Evolutionary conservation across 2,888 invertebrate species (phyloP).

Genomic region (Chaetogeoica ovagalla): DNA sequence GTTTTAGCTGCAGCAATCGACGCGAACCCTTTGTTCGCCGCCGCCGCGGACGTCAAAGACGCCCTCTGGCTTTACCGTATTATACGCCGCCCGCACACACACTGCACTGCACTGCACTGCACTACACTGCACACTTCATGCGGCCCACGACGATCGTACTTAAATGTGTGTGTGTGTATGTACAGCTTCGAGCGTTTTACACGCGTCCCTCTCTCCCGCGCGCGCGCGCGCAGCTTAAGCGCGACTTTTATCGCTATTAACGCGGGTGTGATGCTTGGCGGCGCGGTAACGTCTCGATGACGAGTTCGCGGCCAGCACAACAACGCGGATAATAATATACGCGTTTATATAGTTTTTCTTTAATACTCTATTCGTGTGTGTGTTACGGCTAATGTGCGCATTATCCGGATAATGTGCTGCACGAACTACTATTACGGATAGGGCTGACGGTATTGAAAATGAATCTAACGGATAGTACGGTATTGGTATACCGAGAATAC

Average conservation of each 20-base stretch:
- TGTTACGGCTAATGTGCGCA: too few species aligned
- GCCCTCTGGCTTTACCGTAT: constrained; percentile 53
- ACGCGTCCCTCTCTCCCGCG: background rate
- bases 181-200: constrained; percentile 1
- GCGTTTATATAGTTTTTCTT: background rate
- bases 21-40: constrained; percentile 47
- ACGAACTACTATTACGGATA: too few species aligned
- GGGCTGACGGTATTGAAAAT: too few species aligned
- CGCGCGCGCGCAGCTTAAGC: constrained; percentile 21
- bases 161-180: background rate
- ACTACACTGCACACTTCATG: background rate
- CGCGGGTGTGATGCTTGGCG: background rate
- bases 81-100: constrained; percentile 18
- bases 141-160: background rate
- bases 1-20: constrained; percentile 46
- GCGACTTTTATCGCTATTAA: constrained; percentile 49
- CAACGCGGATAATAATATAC: too few species aligned
- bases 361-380: too few species aligned
- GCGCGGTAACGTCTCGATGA: background rate
- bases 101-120: background rate
- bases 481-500: too few species aligned
- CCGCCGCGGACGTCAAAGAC: constrained; percentile 45
- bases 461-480: too few species aligned
- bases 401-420: too few species aligned
- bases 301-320: background rate